Percentiles rank a stretch among this genome's conserved stretches.
phyloP scores from a whole-genome alignment of 2,888 invertebrate species.

The Mythimna impura region DNA sequence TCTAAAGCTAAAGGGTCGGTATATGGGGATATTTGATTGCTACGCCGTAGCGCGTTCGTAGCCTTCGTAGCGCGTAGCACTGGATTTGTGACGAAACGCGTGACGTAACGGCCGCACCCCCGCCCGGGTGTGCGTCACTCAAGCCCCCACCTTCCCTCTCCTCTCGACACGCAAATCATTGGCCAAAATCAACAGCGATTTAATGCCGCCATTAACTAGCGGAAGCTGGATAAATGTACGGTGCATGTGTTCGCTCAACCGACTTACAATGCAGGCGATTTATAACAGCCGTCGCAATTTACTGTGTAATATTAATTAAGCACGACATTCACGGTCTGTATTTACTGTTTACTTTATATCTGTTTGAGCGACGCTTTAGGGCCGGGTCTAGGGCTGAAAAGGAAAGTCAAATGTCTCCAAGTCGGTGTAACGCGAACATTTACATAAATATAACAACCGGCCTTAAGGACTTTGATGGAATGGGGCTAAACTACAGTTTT shows the following conservation, averaged over 20 bases:
- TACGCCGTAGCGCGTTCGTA: conserved; percentile 62
- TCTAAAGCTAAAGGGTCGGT: conserved; percentile 38
- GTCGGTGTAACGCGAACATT: conserved; percentile 56
- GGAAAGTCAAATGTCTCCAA: conserved; percentile 54
- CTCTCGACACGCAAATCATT: conserved; percentile 78
- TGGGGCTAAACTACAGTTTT: conserved; percentile 54
- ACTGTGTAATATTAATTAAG: conserved; percentile 50
- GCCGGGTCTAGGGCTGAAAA: conserved; percentile 24
- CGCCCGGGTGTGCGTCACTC: conserved; percentile 76
- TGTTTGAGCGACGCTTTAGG: conserved; percentile 39
- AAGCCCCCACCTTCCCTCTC: conserved; percentile 57
- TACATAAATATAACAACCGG: conserved; percentile 59
- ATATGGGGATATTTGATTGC: conserved; percentile 56
- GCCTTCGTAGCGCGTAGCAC: conserved; percentile 66
- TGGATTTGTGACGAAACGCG: conserved; percentile 77
- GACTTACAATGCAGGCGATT: conserved; percentile 55
- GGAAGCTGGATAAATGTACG: conserved; percentile 66
- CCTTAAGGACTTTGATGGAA: conserved; percentile 58
- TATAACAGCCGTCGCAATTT: conserved; percentile 36
- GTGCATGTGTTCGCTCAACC: conserved; percentile 55
- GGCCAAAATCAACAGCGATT: conserved; percentile 82
- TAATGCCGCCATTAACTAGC: conserved; percentile 66
- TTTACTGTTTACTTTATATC: conserved; percentile 51
- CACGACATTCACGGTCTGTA: conserved; percentile 26
- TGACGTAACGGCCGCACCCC: conserved; percentile 85